Evolutionary conservation across 2,888 invertebrate species (phyloP).

Genomic region (Ommatoiulus sabulosus): DNA sequence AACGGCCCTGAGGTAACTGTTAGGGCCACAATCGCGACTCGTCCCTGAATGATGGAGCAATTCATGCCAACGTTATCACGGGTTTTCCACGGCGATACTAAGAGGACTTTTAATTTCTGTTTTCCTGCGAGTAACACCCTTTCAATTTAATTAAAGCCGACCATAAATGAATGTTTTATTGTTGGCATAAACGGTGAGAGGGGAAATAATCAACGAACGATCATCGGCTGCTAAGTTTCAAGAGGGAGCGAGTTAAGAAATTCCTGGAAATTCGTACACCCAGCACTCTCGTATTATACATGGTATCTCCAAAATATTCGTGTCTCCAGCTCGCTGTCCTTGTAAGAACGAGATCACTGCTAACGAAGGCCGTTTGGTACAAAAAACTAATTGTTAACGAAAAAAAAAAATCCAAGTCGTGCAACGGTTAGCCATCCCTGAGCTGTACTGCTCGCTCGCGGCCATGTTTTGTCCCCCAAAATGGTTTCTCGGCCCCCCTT

Average conservation of each 20-base stretch:
- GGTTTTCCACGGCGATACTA: background rate
- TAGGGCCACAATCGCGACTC: slow-evolving; percentile 7
- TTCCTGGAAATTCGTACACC: slow-evolving; percentile 11
- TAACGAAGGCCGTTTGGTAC: slow-evolving; percentile 46
- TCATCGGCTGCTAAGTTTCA: background rate
- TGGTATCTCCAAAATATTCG: slow-evolving; percentile 44
- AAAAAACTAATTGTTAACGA: slow-evolving; percentile 34
- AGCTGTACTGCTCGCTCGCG: slow-evolving; percentile 7
- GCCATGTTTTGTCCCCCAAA: slow-evolving; percentile 39
- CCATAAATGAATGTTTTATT: slow-evolving; percentile 21
- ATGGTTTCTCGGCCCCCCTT: background rate
- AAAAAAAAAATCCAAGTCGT: slow-evolving; percentile 1
- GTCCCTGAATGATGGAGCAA: background rate
- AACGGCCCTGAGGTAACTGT: background rate
- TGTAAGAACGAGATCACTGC: slow-evolving; percentile 47
- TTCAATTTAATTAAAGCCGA: background rate
- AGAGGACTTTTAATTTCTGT: background rate
- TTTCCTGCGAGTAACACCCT: background rate
- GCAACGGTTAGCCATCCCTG: slow-evolving; percentile 37
- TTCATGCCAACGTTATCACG: background rate
- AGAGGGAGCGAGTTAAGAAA: background rate
- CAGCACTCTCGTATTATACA: background rate
- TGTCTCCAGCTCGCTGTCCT: slow-evolving; percentile 40
- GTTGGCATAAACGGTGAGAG: background rate
- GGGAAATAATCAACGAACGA: slow-evolving; percentile 13